Conservation (phyloP, 1,140 invertebrate species). For the Magallana angulata region DNA sequence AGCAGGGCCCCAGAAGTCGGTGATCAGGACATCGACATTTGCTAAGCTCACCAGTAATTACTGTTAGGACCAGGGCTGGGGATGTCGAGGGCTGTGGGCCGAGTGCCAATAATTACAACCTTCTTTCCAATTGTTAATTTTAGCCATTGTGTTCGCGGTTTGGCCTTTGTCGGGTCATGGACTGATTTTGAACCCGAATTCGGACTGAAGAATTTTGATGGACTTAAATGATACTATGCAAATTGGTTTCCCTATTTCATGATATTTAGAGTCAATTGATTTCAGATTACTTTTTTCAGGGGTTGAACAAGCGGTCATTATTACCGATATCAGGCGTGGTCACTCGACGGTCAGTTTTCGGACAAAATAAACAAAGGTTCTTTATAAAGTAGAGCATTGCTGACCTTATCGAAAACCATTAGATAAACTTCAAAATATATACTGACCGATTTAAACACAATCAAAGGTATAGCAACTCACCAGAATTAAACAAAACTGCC, state of each 20-base stretch:
- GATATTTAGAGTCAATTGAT: slow-evolving; percentile 12
- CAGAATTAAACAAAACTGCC: slow-evolving; percentile 77
- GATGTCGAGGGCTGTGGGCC: slow-evolving; percentile 16
- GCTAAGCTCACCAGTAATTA: slow-evolving; percentile 21
- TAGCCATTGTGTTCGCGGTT: slow-evolving; percentile 25
- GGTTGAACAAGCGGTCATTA: slow-evolving; percentile 28
- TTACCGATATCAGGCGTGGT: slow-evolving; percentile 11
- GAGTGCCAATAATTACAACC: neutral
- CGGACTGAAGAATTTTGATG: slow-evolving; percentile 31
- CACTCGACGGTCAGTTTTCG: slow-evolving; percentile 7
- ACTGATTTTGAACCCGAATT: slow-evolving; percentile 30
- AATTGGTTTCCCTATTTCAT: slow-evolving; percentile 21
- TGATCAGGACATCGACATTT: slow-evolving; percentile 22
- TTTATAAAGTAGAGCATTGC: neutral
- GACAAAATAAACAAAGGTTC: slow-evolving; percentile 4
- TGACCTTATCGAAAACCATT: neutral
- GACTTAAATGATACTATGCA: slow-evolving; percentile 32
- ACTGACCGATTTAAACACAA: too few relatives aligned
- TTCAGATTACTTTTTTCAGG: slow-evolving; percentile 14
- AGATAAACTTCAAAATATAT: too few relatives aligned
- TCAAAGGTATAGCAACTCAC: slow-evolving; percentile 62
- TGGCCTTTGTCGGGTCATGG: slow-evolving; percentile 26
- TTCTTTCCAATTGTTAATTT: neutral
- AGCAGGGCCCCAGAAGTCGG: slow-evolving; percentile 1
- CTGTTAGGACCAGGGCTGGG: neutral